Percentiles rank a stretch among this genome's conserved stretches.
These are phyloP conservation scores for Micromesistius poutassou DNA, from an alignment of 2,797 vertebrate genomes.

Conservation along the genomic window DNA sequence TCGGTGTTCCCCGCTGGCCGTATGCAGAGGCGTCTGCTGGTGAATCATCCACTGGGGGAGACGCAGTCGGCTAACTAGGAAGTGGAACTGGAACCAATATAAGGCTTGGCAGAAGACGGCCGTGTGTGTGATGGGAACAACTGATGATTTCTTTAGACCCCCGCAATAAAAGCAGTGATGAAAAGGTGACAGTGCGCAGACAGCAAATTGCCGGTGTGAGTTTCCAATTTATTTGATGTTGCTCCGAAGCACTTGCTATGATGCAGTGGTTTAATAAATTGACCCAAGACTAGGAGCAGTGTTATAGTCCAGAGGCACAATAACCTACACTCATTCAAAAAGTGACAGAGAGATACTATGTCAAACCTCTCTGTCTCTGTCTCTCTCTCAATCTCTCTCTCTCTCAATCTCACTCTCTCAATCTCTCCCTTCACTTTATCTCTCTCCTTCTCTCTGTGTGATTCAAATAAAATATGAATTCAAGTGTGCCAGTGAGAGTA, in stretches of 20 bases:
- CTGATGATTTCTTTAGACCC: not conserved
- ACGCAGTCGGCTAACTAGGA: not conserved
- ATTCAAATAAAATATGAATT: constrained; percentile 3
- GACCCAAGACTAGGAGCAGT: not conserved
- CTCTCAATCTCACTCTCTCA: not conserved
- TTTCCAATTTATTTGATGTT: not conserved
- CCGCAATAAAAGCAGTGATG: not conserved
- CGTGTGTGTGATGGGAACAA: not conserved
- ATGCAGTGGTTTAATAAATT: constrained; percentile 2
- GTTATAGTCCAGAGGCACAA: not conserved
- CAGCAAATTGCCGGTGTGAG: not conserved
- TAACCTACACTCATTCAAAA: not conserved
- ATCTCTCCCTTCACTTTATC: not conserved
- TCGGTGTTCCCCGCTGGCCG: not conserved
- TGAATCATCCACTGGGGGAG: not conserved
- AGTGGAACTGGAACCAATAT: not conserved
- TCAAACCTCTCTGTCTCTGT: not conserved
- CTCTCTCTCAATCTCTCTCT: not conserved
- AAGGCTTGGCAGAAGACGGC: not conserved
- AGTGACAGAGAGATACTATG: not conserved
- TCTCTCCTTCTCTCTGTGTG: not conserved
- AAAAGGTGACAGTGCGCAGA: not conserved
- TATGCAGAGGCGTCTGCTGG: not conserved
- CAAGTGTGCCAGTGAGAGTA: not conserved
- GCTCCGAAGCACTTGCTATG: not conserved